phyloP scores from a whole-genome alignment of 2,888 invertebrate species.

The Capitulum mitella region DNA sequence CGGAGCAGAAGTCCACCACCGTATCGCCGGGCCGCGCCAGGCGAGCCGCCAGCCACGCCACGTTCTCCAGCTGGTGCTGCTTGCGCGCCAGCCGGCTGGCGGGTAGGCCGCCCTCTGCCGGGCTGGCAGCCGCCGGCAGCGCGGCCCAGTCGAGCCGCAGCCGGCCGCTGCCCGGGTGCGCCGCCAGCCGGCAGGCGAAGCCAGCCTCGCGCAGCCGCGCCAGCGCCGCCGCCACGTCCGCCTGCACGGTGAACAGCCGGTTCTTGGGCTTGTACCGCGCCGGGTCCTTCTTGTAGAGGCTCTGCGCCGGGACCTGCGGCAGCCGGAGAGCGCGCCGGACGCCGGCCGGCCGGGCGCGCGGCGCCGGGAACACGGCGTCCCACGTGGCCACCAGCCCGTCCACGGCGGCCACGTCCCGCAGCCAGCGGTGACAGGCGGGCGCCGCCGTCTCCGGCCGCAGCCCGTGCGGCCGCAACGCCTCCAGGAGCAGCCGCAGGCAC shows the following conservation, averaged over 20 bases:
- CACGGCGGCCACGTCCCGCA: slow-evolving; percentile 41
- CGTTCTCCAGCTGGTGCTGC: slow-evolving; percentile 76
- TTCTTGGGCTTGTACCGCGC: slow-evolving; percentile 65
- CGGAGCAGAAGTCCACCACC: slow-evolving; percentile 91
- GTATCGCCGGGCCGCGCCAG: slow-evolving; percentile 59
- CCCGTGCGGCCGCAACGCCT: not conserved
- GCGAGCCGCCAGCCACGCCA: slow-evolving; percentile 65
- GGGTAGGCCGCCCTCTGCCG: slow-evolving; percentile 71
- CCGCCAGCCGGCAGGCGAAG: not conserved
- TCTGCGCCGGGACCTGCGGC: slow-evolving; percentile 53
- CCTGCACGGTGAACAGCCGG: slow-evolving; percentile 65
- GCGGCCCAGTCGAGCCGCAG: slow-evolving; percentile 55
- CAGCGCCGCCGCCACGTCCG: slow-evolving; percentile 55
- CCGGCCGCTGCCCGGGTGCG: slow-evolving; percentile 16
- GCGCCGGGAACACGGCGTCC: not conserved
- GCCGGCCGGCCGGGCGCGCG: not conserved
- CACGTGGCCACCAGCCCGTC: not conserved
- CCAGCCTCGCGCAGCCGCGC: slow-evolving; percentile 45
- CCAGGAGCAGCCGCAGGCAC: not conserved
- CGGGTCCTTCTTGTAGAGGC: slow-evolving; percentile 70
- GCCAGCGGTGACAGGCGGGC: slow-evolving; percentile 38
- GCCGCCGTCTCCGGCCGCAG: slow-evolving; percentile 40
- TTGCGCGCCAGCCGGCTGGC: slow-evolving; percentile 64
- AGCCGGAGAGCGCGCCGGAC: slow-evolving; percentile 38
- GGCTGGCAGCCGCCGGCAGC: slow-evolving; percentile 66